Base-by-base conservation (phyloP, 2,888 invertebrate species). In the Callyntrura sp. region DNA sequence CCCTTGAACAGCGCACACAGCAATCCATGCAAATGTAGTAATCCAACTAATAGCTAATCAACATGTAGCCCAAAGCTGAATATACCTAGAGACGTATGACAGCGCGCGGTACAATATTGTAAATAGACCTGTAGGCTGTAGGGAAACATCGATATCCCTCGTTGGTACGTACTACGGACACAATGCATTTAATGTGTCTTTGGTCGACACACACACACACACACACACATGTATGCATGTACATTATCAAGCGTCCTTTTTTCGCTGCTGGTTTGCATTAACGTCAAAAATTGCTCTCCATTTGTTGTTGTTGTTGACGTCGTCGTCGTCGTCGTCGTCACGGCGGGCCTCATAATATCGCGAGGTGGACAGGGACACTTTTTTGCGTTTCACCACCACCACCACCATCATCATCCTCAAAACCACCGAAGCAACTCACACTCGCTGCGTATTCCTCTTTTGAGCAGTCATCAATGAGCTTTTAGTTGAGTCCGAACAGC, bases 21-120 rank as follows among this genome's bases (percentile, higher is more conserved):
- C 20, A 45, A 25, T 35, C 76, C 62, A 45, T 28, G 76, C 62
- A 87, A 88, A 88, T 84, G 79, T 79, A 89, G 79, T 79, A 89
- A 89, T 89, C 89, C 84, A 79, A 51, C 90, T 85, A 90, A 90
- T 90, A 79, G 65, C 90, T 85, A 90, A 90, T 90, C 90, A 90
- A 85, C 90, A 81, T 85, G 90, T 78, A 76, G 70, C 43, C 4
- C 28, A 79, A 73, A 35, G 35, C 35, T 4, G 35, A 35, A 35
- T 35, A 35, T 35, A 35, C 35, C 35, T 35, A 35, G 35, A 2
- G 35, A 35, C 35, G 35, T 35, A 35, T 35, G 35, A 35, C 35
- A 35, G 3, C 2, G 35, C 35, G 35, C 35, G 35, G 35, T 35
- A 35, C 35, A 35, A 35, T 35, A 35, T 35, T 35, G 35, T 35